Conservation (phyloP, 2,113 vertebrate genomes). For the Elachura formosa region DNA sequence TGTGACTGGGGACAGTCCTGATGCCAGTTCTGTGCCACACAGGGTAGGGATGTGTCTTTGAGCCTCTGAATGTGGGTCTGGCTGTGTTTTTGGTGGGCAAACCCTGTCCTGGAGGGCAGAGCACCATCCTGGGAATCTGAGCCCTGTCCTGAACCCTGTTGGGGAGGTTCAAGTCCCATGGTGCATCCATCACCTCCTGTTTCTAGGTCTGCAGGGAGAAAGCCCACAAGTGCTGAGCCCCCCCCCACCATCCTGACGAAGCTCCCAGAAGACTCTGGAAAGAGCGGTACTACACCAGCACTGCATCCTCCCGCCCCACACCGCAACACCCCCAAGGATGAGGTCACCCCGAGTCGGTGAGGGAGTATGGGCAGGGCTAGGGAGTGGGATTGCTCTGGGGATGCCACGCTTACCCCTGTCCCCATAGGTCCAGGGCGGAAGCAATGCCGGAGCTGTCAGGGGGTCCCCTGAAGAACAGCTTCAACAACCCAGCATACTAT, state of each 20-base stretch:
- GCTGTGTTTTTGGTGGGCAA: neutral
- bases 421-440: slow-evolving; percentile 79
- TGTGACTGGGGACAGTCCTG: neutral
- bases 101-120: fast-evolving
- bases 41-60: neutral
- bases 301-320: slow-evolving; percentile 63
- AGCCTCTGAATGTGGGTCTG: fast-evolving
- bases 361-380: neutral
- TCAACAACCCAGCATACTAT: slow-evolving; percentile 96
- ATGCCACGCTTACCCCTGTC: neutral
- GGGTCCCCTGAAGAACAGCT: slow-evolving; percentile 85
- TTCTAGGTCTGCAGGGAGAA: slow-evolving; percentile 76
- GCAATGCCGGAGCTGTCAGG: slow-evolving; percentile 68
- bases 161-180: fast-evolving
- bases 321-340: slow-evolving; percentile 70
- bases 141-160: fast-evolving
- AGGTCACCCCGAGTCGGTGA: slow-evolving; percentile 76
- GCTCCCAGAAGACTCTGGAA: slow-evolving; percentile 83
- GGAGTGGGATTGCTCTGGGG: neutral
- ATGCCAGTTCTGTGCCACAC: neutral
- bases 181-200: neutral
- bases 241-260: slow-evolving; percentile 61
- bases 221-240: slow-evolving; percentile 59
- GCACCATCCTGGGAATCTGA: neutral
- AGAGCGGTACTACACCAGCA: slow-evolving; percentile 23